Conservation (phyloP, 2,888 invertebrate genomes). For the Spilosoma lubricipeda region DNA sequence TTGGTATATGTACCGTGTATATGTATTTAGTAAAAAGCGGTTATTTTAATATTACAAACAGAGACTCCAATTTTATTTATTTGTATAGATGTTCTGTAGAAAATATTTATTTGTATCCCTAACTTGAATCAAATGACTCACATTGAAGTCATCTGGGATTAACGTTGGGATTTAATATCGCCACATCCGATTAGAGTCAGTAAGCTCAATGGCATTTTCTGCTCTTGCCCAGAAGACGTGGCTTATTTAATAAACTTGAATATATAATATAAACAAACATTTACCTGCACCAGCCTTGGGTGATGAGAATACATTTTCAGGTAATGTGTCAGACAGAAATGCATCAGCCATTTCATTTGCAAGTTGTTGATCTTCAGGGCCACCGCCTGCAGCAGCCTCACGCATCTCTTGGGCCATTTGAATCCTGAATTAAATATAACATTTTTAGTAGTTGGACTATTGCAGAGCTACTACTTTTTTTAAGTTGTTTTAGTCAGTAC, state of each 20-base stretch:
- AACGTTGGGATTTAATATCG: constrained; percentile 79
- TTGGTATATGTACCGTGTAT: no score
- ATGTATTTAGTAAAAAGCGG: no score
- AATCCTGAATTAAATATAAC: constrained; percentile 81
- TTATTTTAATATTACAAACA: no score
- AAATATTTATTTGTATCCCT: constrained; percentile 66
- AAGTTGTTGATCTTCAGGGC: constrained; percentile 97
- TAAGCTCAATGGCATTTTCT: constrained; percentile 66
- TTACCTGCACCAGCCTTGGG: constrained; percentile 95
- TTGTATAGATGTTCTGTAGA: background rate
- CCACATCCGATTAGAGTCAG: constrained; percentile 84
- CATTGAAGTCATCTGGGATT: constrained; percentile 80
- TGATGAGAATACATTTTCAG: constrained; percentile 97
- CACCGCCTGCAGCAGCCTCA: constrained; percentile 93
- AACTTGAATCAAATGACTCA: constrained; percentile 83
- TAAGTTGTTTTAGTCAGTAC: constrained; percentile 66
- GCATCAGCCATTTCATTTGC: constrained; percentile 99
- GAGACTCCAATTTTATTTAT: no score
- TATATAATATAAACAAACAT: background rate
- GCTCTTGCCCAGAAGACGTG: constrained; percentile 86
- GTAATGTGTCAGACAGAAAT: constrained; percentile 96
- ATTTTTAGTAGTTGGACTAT: background rate
- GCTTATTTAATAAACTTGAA: constrained; percentile 48
- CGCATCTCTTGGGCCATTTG: constrained; percentile 99
- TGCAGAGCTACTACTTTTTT: background rate